Percentiles rank a stretch among this genome's conserved stretches.
Evolutionary conservation across 2,113 vertebrate genomes (phyloP).

Genomic region (Asarcornis scutulata): DNA sequence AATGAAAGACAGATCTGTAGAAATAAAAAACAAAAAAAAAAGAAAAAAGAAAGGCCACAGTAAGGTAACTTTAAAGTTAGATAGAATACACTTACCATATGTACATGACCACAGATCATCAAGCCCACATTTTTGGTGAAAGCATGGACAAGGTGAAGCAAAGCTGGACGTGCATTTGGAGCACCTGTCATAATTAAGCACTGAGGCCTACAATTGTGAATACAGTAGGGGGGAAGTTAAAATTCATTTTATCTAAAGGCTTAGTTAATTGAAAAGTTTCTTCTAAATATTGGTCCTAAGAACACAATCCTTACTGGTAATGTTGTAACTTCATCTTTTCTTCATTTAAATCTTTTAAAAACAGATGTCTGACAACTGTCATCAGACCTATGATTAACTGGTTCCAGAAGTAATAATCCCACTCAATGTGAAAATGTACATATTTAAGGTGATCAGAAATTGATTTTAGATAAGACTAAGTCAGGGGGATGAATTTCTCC

Average conservation of each 20-base stretch:
- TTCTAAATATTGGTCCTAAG: background rate
- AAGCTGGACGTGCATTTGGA: conserved; percentile 92
- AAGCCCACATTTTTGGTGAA: conserved; percentile 98
- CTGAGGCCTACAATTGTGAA: conserved; percentile 85
- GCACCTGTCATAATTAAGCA: conserved; percentile 97
- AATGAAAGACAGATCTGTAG: background rate
- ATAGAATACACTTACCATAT: conserved; percentile 82
- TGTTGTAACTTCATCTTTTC: background rate
- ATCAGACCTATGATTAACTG: background rate
- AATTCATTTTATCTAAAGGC: background rate
- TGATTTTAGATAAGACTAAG: background rate
- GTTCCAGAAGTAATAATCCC: background rate
- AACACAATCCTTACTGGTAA: background rate
- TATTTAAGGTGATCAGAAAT: background rate
- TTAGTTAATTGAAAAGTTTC: background rate
- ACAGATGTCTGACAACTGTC: background rate
- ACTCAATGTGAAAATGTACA: background rate
- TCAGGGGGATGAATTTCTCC: background rate
- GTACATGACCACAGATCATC: conserved; percentile 96
- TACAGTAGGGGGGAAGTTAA: background rate
- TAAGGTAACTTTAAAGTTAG: background rate
- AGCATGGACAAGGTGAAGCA: conserved; percentile 92
- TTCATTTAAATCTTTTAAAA: background rate
- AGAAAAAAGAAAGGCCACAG: background rate
- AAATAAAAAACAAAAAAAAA: too few species aligned